Evolutionary conservation across 2,113 vertebrate species (phyloP), one percentile per base, ranked within the genome.

Genomic region (Garra rufa): DNA sequence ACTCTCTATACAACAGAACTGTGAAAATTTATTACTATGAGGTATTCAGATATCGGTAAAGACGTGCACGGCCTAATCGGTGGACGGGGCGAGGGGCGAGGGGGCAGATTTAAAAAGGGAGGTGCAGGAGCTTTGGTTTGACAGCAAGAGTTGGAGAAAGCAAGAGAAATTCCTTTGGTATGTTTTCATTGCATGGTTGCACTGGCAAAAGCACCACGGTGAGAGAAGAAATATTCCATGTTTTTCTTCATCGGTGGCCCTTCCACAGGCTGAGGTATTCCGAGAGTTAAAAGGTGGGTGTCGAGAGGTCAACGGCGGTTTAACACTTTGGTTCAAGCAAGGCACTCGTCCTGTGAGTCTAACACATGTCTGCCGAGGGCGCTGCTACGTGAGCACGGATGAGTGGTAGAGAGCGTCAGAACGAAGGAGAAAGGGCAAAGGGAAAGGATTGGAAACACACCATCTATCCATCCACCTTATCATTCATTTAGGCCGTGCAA

Each of bases 321-420:
- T 96, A 97, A 99, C 97, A 97, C 97, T 99, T 99, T 98, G 98
- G 98, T 99, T 98, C 94, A 98, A 99, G 97, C 97, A 99, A 99
- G 98, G 98, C 98, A 99, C 98, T 99, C 97, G 89, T 99, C 97
- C 97, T 98, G 96, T 96, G 96, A 97, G 96, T 97, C 97, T 92
- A 97, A 95, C 96, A 96, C 94, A 94, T 93, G 89, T 93, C 91
- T 92, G 92, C 93, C 91, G 92, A 88, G 89, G 88, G 93, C 82
- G 59, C 78, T 85, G 81, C 73, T 79, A 67, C 69, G 82, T 41
- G 87, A 90, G 92, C 92, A 92, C 93, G 90, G 94, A 95, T 95
- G 94, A 94, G 91, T 90, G 92, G 91, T 82, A 6, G 85, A 0
- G 48, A 89, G 87, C 59, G 41, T 10, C 92, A 92, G 93, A 92